Evolutionary conservation across 2,888 invertebrate genomes (phyloP).

Genomic region (Hemicrepidius hirtus): DNA sequence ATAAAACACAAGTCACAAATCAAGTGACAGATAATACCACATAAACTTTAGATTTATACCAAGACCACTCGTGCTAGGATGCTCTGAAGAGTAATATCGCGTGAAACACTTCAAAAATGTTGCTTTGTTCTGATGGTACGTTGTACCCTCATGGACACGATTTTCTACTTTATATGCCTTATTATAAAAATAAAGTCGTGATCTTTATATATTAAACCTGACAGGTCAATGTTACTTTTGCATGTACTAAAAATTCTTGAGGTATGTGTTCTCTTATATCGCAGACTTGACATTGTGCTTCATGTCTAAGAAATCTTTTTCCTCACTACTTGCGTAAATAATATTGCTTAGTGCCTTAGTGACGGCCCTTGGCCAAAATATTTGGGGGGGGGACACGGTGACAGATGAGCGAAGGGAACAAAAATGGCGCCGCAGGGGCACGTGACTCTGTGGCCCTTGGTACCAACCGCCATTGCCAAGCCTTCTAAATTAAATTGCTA

Average conservation of each 20-base stretch:
- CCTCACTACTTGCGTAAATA: no score
- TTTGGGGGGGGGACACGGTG: no score
- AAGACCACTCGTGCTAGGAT: not conserved
- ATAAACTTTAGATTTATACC: slow-evolving; percentile 17
- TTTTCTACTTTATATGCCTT: slow-evolving; percentile 42
- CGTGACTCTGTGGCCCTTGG: no score
- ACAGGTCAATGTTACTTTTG: slow-evolving; percentile 40
- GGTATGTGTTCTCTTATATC: not conserved
- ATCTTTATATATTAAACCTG: slow-evolving; percentile 39
- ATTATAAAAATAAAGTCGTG: slow-evolving; percentile 43
- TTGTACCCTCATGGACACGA: slow-evolving; percentile 37
- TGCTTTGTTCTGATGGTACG: slow-evolving; percentile 33
- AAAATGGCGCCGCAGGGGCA: no score
- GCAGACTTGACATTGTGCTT: no score
- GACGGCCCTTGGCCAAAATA: no score
- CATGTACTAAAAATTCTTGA: slow-evolving; percentile 13
- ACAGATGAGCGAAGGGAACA: no score
- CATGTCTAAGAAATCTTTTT: no score
- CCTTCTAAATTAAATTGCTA: no score
- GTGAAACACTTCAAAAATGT: slow-evolving; percentile 30
- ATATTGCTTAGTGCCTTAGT: no score
- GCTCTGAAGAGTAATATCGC: slow-evolving; percentile 25
- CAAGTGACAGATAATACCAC: slow-evolving; percentile 23
- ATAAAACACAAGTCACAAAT: slow-evolving; percentile 14
- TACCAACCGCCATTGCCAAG: no score